phyloP scores from a whole-genome alignment of 2,113 vertebrate genomes.

The Athene noctua region DNA sequence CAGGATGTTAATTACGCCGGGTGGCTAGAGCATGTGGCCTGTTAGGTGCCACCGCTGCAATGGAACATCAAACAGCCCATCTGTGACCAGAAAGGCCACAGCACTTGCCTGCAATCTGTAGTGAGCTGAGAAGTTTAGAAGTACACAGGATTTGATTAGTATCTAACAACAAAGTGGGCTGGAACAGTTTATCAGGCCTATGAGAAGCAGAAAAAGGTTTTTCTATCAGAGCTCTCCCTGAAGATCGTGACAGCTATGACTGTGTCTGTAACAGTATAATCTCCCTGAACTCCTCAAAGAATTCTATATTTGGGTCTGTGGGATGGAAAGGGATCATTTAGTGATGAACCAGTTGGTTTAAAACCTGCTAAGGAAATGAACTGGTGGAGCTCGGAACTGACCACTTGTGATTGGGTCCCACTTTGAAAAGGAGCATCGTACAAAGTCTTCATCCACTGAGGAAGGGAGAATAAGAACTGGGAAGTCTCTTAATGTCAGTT shows the following conservation, averaged over 20 bases:
- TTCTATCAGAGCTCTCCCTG: neutral
- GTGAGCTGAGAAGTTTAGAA: neutral
- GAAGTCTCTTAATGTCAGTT: neutral
- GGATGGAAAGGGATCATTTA: neutral
- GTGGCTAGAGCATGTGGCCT: neutral
- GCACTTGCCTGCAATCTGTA: neutral
- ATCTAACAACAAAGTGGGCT: neutral
- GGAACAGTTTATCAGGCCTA: neutral
- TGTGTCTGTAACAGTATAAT: neutral
- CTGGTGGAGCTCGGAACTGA: neutral
- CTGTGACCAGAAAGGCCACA: neutral
- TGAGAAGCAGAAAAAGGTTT: neutral
- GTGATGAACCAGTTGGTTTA: neutral
- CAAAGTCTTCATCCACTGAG: neutral
- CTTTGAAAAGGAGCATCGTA: neutral
- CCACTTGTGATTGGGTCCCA: neutral
- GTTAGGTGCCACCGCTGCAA: neutral
- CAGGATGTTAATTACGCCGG: neutral
- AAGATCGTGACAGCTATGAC: neutral
- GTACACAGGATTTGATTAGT: neutral
- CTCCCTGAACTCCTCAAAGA: neutral
- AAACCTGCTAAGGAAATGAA: neutral
- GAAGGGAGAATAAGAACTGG: neutral
- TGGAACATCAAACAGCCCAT: neutral
- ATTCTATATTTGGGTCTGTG: neutral